Evolutionary conservation across 2,888 invertebrate species (phyloP).

Genomic region (Aporophyla lueneburgensis): DNA sequence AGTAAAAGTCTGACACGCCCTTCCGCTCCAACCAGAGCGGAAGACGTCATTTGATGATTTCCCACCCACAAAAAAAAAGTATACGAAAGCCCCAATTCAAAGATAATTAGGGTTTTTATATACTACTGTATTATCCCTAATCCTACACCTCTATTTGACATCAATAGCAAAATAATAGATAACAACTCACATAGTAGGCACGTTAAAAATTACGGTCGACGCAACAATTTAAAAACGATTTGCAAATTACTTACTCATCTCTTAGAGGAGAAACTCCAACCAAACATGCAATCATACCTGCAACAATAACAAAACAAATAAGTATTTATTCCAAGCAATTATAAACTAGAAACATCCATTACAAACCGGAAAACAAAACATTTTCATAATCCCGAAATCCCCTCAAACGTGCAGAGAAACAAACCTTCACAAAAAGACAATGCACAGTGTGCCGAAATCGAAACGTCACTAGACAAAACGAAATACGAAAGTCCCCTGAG

Average conservation of each 20-base stretch:
- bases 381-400: conserved; percentile 60
- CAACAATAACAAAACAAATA: conserved; percentile 47
- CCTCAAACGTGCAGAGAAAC: conserved; percentile 56
- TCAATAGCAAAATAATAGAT: conserved; percentile 15
- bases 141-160: background rate
- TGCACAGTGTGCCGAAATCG: conserved; percentile 74
- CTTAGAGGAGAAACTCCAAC: background rate
- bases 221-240: conserved; percentile 28
- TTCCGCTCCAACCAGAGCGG: too few relatives aligned
- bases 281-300: conserved; percentile 54
- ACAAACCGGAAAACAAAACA: conserved; percentile 31
- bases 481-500: conserved; percentile 74
- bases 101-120: too few relatives aligned
- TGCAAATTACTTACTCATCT: conserved; percentile 31
- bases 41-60: too few relatives aligned
- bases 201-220: background rate
- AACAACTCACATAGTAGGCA: background rate
- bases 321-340: conserved; percentile 44
- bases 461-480: conserved; percentile 74
- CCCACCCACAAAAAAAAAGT: too few relatives aligned
- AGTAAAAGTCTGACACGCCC: too few relatives aligned
- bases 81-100: too few relatives aligned
- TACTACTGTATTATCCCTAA: background rate
- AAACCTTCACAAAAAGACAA: conserved; percentile 67
- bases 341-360: conserved; percentile 44